Evolutionary conservation across 2,888 invertebrate genomes (phyloP), one percentile per base, ranked within the genome.

Genomic region (Agonopterix alstromeriana): DNA sequence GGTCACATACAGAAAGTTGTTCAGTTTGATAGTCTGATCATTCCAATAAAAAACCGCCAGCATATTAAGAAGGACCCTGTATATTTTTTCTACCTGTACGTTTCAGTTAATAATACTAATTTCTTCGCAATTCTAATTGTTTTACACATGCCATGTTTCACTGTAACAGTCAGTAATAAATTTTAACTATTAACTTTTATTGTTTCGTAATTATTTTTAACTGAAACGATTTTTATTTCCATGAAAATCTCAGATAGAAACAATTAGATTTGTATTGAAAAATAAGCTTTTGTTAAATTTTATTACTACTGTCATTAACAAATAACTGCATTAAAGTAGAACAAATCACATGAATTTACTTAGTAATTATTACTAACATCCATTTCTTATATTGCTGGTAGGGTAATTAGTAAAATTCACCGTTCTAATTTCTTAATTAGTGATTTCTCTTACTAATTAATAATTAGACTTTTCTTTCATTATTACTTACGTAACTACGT

Each of bases 391-490:
- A 57, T 54, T 59, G 56, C 58, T 58, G 53, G 58, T 61, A 50
- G 54, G 53, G 58, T 60, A 63, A 64, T 60, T 53, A 51, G 53
- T 48, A 47, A 54, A 53, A 52, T 50, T 49, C 49, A 54, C 52
- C 48, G 51, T 53, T 63, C 52, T 36, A 53, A 60, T 66, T 69
- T 73, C 65, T 47, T 53, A 73, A 73, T 70, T 68, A 68, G 69
- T 63, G 65, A 65, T 61, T 56, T 60, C 27, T 41, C 46, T 65
- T 63, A 69, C 71, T 65, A 74, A 73, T 70, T 59, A 64, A 63
- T 70, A 68, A 68, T 67, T 65, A 65, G 61, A 61, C 57, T 55
- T 60, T 48, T 52, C 50, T 59, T 48, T 60, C 57, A 56, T 57
- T 61, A 67, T 53, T 42, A 47, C 58, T 63, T 63, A 66, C 52